Percentiles rank a stretch among this genome's conserved stretches.
Conservation (phyloP, 2,888 invertebrate species). For the Andrena minutula region DNA sequence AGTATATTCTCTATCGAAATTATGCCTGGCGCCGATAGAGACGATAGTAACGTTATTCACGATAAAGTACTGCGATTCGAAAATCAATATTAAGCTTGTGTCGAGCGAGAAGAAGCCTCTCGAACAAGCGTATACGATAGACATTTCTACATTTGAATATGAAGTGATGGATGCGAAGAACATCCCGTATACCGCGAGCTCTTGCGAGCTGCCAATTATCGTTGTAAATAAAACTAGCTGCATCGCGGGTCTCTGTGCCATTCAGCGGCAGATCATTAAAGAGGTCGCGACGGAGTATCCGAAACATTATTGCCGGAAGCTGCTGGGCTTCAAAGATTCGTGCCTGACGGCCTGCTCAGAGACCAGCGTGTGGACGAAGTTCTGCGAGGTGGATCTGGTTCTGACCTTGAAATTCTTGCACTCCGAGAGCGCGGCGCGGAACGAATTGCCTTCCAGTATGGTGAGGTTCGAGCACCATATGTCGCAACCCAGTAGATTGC, state of each 20-base stretch:
- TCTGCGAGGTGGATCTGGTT: constrained; percentile 94
- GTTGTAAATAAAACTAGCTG: constrained; percentile 87
- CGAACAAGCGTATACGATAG: constrained; percentile 78
- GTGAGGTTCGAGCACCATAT: constrained; percentile 94
- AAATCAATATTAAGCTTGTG: constrained; percentile 85
- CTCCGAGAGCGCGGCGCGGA: constrained; percentile 68
- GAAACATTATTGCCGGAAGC: constrained; percentile 84
- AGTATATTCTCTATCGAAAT: constrained; percentile 74
- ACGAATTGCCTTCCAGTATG: constrained; percentile 89
- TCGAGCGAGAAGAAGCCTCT: constrained; percentile 52
- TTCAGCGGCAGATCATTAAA: constrained; percentile 88
- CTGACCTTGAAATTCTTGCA: constrained; percentile 86
- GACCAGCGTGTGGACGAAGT: constrained; percentile 95
- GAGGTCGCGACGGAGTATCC: constrained; percentile 77
- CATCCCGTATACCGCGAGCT: constrained; percentile 84
- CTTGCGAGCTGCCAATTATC: constrained; percentile 89
- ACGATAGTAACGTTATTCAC: constrained; percentile 88
- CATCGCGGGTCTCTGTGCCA: constrained; percentile 92
- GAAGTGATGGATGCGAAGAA: constrained; percentile 80
- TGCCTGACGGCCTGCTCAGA: constrained; percentile 94
- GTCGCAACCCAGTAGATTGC: constrained; percentile 92
- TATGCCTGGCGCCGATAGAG: constrained; percentile 86
- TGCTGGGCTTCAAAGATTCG: constrained; percentile 92
- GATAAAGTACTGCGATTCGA: constrained; percentile 87
- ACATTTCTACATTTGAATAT: constrained; percentile 81